phyloP scores from a whole-genome alignment of 2,888 invertebrate genomes.

The Nebria brevicollis region DNA sequence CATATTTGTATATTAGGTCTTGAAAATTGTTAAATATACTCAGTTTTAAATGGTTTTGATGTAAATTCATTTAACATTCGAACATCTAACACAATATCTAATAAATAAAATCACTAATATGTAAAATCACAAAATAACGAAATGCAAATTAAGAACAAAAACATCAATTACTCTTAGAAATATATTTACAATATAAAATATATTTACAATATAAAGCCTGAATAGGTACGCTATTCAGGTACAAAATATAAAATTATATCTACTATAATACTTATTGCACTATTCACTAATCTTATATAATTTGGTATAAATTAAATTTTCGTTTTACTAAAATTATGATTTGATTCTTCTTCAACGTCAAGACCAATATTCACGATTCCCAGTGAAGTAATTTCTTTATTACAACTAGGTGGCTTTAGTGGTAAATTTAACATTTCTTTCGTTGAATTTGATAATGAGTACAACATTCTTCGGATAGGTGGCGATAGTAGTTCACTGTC shows the following conservation, averaged over 20 bases:
- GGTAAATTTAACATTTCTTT: constrained; percentile 61
- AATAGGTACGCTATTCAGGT: not conserved
- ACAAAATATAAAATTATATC: not conserved
- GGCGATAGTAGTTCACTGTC: constrained; percentile 77
- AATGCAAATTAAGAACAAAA: no score
- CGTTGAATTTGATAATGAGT: constrained; percentile 63
- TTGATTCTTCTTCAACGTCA: constrained; percentile 54
- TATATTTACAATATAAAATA: no score
- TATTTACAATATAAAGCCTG: no score
- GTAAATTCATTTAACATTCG: not conserved
- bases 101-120: no score
- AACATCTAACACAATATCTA: no score
- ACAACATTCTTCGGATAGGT: constrained; percentile 68
- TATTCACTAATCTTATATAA: not conserved
- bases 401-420: constrained; percentile 51
- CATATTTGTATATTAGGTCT: not conserved
- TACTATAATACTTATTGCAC: not conserved
- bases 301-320: not conserved
- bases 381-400: constrained; percentile 49
- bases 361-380: constrained; percentile 55
- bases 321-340: constrained; percentile 4
- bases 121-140: no score
- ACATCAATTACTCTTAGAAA: no score
- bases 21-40: not conserved
- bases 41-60: not conserved